Base-by-base conservation (phyloP, 2,888 invertebrate species). In the Drosophila pseudotakahashii region DNA sequence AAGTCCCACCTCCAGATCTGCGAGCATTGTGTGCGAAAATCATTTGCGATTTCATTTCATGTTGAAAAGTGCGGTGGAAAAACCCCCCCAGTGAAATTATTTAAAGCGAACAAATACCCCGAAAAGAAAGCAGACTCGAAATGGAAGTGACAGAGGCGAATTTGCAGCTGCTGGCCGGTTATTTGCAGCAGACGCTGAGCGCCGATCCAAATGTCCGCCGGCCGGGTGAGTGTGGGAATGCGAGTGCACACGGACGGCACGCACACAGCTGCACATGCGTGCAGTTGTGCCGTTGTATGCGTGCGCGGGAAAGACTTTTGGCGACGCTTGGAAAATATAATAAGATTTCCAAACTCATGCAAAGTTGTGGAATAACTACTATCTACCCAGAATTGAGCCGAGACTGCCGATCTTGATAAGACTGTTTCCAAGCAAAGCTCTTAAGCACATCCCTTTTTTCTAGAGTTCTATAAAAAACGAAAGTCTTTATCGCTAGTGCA, bases 121-220 rank as follows among this genome's bases (percentile, higher is more conserved):
- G 13, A n/a, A 19, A 44, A 30, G 13, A 60, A 53, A 59, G 13
- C 44, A 14, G 0, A 57, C 30, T 2, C 36, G 77, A 67, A 67
- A 98, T 98, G 98, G 98, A 98, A 91, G 94, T 98, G 13, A 97
- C 96, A 4, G 97, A 97, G 58, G 95, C 95, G 48, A 98, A 98
- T 93, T 93, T 97, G 80, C 93, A 95, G 80, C 96, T 96, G 10
- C 93, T 98, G 78, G 95, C 96, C 52, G 95, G 95, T 83, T 98
- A 97, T 92, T 94, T 98, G 79, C 95, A 96, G 88, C 96, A 97
- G 92, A 98, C 98, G 4, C 93, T 99, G 34, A 97, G 94, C 89
- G 96, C 97, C 0, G 97, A 98, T 91, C 94, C 95, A 26, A 94
- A 94, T 89, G 93, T 96, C 62, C 93, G 98, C 77, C 94, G 97